Evolutionary conservation across 2,888 invertebrate species (phyloP).

Genomic region (Cataglyphis altisquamis): DNA sequence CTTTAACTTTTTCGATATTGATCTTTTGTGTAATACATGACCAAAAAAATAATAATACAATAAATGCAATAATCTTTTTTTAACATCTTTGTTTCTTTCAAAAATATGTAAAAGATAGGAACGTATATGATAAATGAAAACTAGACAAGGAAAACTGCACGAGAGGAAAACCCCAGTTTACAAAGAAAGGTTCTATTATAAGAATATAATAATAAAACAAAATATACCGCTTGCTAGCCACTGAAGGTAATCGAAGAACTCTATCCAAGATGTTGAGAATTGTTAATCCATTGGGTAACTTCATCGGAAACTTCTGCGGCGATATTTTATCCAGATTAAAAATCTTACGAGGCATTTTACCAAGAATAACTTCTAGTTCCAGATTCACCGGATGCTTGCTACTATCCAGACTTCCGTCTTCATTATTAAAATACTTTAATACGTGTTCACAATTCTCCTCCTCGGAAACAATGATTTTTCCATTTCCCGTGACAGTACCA

Average conservation of each 20-base stretch:
- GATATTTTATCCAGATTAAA: constrained; percentile 89
- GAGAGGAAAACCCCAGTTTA: background rate
- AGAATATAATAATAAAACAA: background rate
- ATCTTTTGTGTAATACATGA: background rate
- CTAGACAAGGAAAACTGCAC: background rate
- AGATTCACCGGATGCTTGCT: constrained; percentile 93
- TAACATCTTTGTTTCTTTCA: background rate
- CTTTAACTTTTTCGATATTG: background rate
- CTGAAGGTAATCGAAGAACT: constrained; percentile 95
- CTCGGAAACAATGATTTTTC: constrained; percentile 91
- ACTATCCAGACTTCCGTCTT: constrained; percentile 85
- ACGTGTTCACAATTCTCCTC: constrained; percentile 87
- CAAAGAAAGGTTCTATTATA: background rate
- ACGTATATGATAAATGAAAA: background rate
- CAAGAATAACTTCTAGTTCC: constrained; percentile 95
- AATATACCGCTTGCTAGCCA: constrained; percentile 93
- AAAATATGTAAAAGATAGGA: background rate
- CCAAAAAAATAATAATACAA: background rate
- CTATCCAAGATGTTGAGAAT: constrained; percentile 91
- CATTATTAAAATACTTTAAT: constrained; percentile 83
- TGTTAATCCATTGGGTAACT: constrained; percentile 88
- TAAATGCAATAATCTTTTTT: background rate
- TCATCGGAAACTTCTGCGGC: constrained; percentile 87
- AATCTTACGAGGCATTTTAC: constrained; percentile 94
- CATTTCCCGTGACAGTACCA: constrained; percentile 96